Conservation (phyloP, 2,888 invertebrate genomes). For the Mylabris sibirica region DNA sequence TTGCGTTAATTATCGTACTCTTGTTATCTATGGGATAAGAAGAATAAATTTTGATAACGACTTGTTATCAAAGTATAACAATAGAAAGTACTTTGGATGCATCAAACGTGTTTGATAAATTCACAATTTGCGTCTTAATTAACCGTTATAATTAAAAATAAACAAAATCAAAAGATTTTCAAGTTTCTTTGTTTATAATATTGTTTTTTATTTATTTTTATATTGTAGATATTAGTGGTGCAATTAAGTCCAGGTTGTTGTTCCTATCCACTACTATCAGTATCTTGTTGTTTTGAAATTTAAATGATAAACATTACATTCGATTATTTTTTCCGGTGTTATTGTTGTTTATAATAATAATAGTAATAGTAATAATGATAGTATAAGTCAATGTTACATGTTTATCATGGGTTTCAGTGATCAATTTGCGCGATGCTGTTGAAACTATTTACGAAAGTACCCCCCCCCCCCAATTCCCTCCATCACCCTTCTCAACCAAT, state of each 20-base stretch:
- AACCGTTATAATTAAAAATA: conserved; percentile 4
- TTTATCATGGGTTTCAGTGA: conserved; percentile 58
- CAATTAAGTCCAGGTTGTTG: not conserved
- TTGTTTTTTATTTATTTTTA: not conserved
- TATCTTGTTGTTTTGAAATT: not conserved
- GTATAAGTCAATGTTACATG: conserved; percentile 54
- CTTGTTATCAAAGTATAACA: conserved; percentile 9
- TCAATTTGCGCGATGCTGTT: conserved; percentile 52
- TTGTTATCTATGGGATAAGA: conserved; percentile 13
- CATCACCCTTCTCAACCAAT: no score
- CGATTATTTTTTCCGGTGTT: not conserved
- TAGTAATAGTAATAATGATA: conserved; percentile 24
- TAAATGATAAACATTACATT: not conserved
- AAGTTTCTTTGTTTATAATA: not conserved
- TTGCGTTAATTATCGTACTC: not conserved
- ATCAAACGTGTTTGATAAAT: conserved; percentile 13
- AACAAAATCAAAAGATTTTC: not conserved
- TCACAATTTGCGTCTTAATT: conserved; percentile 3
- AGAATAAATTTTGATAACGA: conserved; percentile 4
- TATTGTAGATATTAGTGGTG: not conserved
- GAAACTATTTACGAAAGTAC: conserved; percentile 50
- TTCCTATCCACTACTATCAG: not conserved
- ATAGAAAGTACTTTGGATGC: conserved; percentile 6
- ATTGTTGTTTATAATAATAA: not conserved
- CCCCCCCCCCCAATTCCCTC: no score